These are phyloP conservation scores for Metalampra italica DNA, from an alignment of 2,888 invertebrate genomes.

Conservation along the genomic window DNA sequence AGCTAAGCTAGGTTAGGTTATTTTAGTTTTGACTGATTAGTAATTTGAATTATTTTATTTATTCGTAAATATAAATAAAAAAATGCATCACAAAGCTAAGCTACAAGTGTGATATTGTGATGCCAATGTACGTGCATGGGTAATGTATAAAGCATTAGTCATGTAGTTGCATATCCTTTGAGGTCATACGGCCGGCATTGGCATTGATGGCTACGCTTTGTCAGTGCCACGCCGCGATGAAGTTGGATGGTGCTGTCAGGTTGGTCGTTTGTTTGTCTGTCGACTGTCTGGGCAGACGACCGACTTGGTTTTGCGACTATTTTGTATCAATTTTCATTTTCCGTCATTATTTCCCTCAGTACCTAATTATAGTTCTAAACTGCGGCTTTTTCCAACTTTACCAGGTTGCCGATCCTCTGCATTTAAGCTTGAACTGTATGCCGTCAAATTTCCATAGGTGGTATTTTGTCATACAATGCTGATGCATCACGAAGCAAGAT, in stretches of 20 bases:
- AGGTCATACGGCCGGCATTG: slow-evolving; percentile 39
- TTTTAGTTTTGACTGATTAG: too few species aligned
- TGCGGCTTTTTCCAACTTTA: too few species aligned
- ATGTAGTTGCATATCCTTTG: slow-evolving; percentile 38
- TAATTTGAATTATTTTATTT: too few species aligned
- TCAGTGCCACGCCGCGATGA: slow-evolving; percentile 56
- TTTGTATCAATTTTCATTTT: neutral
- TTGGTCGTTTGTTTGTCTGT: slow-evolving; percentile 34
- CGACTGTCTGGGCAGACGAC: slow-evolving; percentile 26
- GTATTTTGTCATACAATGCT: too few species aligned
- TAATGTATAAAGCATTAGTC: slow-evolving; percentile 47
- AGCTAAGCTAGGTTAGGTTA: neutral
- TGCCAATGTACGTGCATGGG: neutral
- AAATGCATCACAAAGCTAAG: too few species aligned
- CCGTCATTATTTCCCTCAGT: neutral
- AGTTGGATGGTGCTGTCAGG: slow-evolving; percentile 50
- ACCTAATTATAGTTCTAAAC: neutral
- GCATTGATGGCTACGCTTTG: slow-evolving; percentile 45
- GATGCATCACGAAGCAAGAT: too few species aligned
- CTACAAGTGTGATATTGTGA: neutral
- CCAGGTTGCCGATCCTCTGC: too few species aligned
- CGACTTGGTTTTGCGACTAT: slow-evolving; percentile 13
- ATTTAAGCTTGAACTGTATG: too few species aligned
- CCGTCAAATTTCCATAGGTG: too few species aligned
- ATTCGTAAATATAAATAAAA: too few species aligned